Percentiles rank a stretch among this genome's conserved stretches.
Evolutionary conservation across 35 echinoderm and acorn worm species (phyloP).

Genomic region (Apostichopus californicus): DNA sequence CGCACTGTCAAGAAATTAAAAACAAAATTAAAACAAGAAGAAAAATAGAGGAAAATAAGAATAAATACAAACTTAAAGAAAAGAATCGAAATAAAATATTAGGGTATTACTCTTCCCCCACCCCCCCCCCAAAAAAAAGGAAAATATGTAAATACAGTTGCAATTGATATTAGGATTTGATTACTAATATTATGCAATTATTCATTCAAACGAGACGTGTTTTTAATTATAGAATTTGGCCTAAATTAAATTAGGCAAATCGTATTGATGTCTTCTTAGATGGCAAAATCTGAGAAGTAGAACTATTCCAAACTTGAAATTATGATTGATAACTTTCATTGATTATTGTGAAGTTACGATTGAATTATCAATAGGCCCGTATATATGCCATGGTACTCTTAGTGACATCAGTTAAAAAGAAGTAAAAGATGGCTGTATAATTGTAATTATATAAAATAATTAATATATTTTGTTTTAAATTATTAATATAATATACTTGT

Average conservation of each 20-base stretch:
- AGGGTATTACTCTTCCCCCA: too few relatives aligned
- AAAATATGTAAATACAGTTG: background rate
- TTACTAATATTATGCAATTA: conserved; percentile 2
- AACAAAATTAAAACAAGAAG: background rate
- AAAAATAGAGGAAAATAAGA: background rate
- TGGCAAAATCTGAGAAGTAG: background rate
- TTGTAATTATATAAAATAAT: too few relatives aligned
- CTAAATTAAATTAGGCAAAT: background rate
- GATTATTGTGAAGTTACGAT: too few relatives aligned
- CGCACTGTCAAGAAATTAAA: background rate
- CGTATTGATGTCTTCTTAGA: background rate
- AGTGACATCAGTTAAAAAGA: too few relatives aligned
- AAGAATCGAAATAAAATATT: background rate
- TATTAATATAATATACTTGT: too few relatives aligned
- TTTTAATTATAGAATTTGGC: background rate
- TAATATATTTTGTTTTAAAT: too few relatives aligned
- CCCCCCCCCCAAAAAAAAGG: too few relatives aligned
- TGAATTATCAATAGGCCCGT: too few relatives aligned
- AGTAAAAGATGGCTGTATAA: too few relatives aligned
- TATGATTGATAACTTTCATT: too few relatives aligned
- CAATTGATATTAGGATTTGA: background rate
- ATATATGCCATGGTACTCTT: too few relatives aligned
- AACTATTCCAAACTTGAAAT: too few relatives aligned
- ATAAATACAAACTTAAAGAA: background rate
- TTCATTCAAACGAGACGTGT: background rate